Percentiles rank a stretch among this genome's conserved stretches.
phyloP scores from a whole-genome alignment of 92 coral and sea anemone species.

The Palythoa grandis region DNA sequence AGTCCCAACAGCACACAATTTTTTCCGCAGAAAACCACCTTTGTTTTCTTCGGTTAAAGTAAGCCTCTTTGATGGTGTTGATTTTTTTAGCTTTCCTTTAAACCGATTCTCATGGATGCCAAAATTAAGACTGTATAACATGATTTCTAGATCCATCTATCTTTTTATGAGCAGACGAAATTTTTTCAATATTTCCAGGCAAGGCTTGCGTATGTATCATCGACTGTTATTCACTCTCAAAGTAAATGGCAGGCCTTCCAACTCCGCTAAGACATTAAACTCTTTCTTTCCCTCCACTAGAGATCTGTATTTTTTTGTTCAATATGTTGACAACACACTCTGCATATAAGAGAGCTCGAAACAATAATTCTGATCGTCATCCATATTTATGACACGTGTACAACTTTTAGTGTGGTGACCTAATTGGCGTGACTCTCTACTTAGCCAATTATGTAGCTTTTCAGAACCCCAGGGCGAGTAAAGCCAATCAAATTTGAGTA shows the following conservation, averaged over 20 bases:
- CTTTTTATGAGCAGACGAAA: not conserved
- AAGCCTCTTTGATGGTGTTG: constrained; percentile 5
- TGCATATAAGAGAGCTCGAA: constrained; percentile 2
- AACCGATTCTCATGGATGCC: not conserved
- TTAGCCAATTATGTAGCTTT: not conserved
- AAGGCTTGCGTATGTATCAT: constrained; percentile 5
- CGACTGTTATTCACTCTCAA: constrained; percentile 4
- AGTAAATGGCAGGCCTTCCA: not conserved
- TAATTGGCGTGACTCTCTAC: not conserved
- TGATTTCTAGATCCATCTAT: not conserved
- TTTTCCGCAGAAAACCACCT: constrained; percentile 23
- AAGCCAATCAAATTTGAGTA: constrained; percentile 7
- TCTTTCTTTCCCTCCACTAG: not conserved
- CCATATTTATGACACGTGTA: constrained; percentile 10
- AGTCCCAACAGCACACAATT: not conserved
- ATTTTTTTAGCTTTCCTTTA: not conserved
- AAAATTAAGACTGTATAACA: not conserved
- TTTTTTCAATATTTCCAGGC: constrained; percentile 15
- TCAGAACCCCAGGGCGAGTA: not conserved
- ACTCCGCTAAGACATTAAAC: not conserved
- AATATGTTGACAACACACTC: constrained; percentile 9
- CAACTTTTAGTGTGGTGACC: not conserved
- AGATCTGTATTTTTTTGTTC: not conserved
- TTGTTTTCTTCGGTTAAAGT: not conserved
- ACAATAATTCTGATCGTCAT: constrained; percentile 10